Base-by-base conservation (phyloP, 2,113 vertebrate species). In the Aspidoscelis tigris region DNA sequence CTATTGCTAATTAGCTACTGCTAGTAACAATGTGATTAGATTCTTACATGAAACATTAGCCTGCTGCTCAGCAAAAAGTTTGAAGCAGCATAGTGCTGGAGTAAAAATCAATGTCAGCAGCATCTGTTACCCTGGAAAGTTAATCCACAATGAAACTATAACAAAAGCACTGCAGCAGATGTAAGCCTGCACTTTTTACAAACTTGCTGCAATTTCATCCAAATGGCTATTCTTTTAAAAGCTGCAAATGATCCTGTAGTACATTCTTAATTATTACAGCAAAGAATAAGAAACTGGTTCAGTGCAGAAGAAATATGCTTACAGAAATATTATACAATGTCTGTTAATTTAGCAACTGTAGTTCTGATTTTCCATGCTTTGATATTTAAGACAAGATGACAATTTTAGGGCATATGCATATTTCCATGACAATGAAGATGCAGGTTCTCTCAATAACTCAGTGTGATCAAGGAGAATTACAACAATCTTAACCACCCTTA, bases 291-390 rank as follows among this genome's bases (percentile, higher is more conserved):
- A 85, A 86, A 61, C 53, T 64, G 20, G 9, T 50, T 16, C 55
- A 81, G 4, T 77, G 78, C 58, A 78, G 65, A 26, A 81, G 44
- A 66, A 55, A 69, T n/a, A 65, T 79, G 33, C 41, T 4, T 1
- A 0, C 22, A 1, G 20, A 0, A 0, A 58, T 39, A 50, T 83
- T 47, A 10, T 3, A 20, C n/a, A 24, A 71, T 33, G 21, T 65
- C 75, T 72, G 72, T 0, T 82, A 43, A 76, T 0, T 7, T 75
- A 83, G 76, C 47, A 77, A 44, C 50, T 1, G 0, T 58, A 72
- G 82, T 33, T 71, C 64, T 80, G 77, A 64, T 26, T 11, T 9
- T 74, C 79, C n/a, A 33, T 0, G 2, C 77, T 47, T 76, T 78
- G 12, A 9, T 76, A 39, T 76, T 86, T 81, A 76, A 39, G 33